A percentile compares a stretch with the other conserved stretches of the same genome.
Evolutionary conservation across 2,113 vertebrate species (phyloP).

Genomic region (Mus pahari): DNA sequence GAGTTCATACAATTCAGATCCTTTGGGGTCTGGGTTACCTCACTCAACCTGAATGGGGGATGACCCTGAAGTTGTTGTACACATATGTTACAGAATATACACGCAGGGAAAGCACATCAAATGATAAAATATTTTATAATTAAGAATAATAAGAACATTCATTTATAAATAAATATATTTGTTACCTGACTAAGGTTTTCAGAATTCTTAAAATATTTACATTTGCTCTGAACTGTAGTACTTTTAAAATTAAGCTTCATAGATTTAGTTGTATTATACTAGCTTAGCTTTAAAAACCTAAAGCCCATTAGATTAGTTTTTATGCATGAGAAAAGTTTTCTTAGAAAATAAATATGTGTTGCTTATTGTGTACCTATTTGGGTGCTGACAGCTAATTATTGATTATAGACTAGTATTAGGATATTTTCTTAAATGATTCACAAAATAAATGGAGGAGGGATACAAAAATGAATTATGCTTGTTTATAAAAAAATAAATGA

Average conservation of each 20-base stretch:
- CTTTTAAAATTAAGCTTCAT: background rate
- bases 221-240: background rate
- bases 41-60: too few species aligned
- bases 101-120: background rate
- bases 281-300: background rate
- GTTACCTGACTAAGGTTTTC: background rate
- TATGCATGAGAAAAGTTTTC: background rate
- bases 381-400: background rate
- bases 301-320: background rate
- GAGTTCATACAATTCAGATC: background rate
- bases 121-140: background rate
- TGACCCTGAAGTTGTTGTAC: background rate
- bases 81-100: background rate
- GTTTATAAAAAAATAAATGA: background rate
- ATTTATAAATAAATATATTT: background rate
- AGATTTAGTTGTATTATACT: background rate
- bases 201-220: background rate
- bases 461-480: background rate
- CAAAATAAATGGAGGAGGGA: background rate
- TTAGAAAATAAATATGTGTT: background rate
- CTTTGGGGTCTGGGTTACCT: background rate
- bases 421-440: background rate
- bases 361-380: fast-evolving
- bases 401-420: too few species aligned
- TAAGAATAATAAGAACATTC: background rate